Evolutionary conservation across 2,113 vertebrate species (phyloP).

Genomic region (human): GRCh38 chrX:6466001-6466500

Average conservation of each 20-base stretch:
- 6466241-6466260: too few species aligned
- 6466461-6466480: background rate
- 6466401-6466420: background rate
- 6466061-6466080: background rate
- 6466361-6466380: too few species aligned
- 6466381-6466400: background rate
- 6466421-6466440: background rate
- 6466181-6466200: background rate
- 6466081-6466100: background rate
- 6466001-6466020: conserved; percentile 15
- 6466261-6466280: background rate
- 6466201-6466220: background rate
- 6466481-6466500: background rate
- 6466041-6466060: background rate
- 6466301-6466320: too few species aligned
- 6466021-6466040: conserved; percentile 21
- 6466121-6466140: background rate
- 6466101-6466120: background rate
- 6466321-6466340: too few species aligned
- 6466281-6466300: background rate
- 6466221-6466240: accelerated
- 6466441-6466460: background rate
- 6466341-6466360: too few species aligned
- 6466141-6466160: background rate
- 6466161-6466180: background rate